Base-by-base conservation (phyloP, 1,140 invertebrate genomes). In the Bombus huntii region DNA sequence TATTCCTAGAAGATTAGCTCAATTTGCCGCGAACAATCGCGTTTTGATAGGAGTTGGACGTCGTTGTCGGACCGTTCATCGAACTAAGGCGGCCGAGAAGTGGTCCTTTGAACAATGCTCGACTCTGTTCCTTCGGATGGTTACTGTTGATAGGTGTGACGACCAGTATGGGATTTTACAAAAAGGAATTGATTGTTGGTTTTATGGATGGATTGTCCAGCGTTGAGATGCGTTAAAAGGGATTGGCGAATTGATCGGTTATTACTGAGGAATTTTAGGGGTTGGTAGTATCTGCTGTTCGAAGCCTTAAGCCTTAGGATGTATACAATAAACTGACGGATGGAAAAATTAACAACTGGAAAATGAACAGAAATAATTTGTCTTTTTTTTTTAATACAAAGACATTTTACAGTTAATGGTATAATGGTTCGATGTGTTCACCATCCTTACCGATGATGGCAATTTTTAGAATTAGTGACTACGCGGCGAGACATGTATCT, bases 1-100 rank as follows among this genome's bases (percentile, higher is more conserved):
- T 62, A 12, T 81, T 59, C 70, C 47, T 44, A 37, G 66, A 73
- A 81, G 80, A 81, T 81, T 62, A 42, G 47, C 53, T 73, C 80
- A 62, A 72, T 81, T 81, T 81, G 44, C 79, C 0, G 34, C 34
- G 47, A 39, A 70, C 70, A n/a, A 62, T 71, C 79, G 79, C 18
- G 37, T 81, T 73, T 81, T 44, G 80, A 71, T 53, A 70, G 79
- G 28, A 71, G 71, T 76, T 76, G 66, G 31, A 57, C 62, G 28
- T 25, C 37, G 31, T 57, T n/a, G 18, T 53, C 47, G 47, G 47
- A 53, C 47, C 18, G 47, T 53, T 53, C 47, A 53, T 53, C 47
- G 47, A 53, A 53, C 47, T 53, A n/a, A 57, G 73, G 31, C 47
- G 31, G 44, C n/a, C 9, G 31, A 34, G 31, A 34, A 57, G 44